A percentile compares a stretch with the other conserved stretches of the same genome.
Evolutionary conservation across 2,797 vertebrate genomes (phyloP).

Genomic region (Myiotriccus ornatus): DNA sequence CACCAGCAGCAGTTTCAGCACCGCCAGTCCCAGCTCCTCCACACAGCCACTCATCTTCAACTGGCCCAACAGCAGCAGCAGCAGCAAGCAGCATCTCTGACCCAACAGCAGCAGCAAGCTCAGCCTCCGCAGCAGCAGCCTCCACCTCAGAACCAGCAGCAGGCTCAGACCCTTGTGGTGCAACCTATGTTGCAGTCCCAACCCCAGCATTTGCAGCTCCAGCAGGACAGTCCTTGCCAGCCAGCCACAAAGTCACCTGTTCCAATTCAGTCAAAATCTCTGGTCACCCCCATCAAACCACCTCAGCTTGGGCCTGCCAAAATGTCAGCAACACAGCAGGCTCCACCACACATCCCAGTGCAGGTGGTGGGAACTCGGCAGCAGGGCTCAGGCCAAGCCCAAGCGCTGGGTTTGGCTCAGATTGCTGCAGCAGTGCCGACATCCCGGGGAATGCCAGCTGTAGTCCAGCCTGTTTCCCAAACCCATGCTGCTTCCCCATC

Average conservation of each 20-base stretch:
- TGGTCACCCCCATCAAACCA: slow-evolving; percentile 65
- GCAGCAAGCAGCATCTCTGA: slow-evolving; percentile 72
- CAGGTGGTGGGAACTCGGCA: slow-evolving; percentile 94
- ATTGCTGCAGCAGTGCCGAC: slow-evolving; percentile 76
- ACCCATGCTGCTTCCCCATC: slow-evolving; percentile 67
- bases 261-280: slow-evolving; percentile 90
- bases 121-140: slow-evolving; percentile 69
- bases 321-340: slow-evolving; percentile 76
- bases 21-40: slow-evolving; percentile 82
- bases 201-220: slow-evolving; percentile 72
- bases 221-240: slow-evolving; percentile 75
- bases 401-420: slow-evolving; percentile 88
- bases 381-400: slow-evolving; percentile 83
- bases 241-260: slow-evolving; percentile 81
- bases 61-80: slow-evolving; percentile 76
- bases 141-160: slow-evolving; percentile 71
- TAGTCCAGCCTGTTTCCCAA: slow-evolving; percentile 75
- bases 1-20: slow-evolving; percentile 83
- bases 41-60: slow-evolving; percentile 80
- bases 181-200: slow-evolving; percentile 89
- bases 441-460: slow-evolving; percentile 66
- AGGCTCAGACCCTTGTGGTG: slow-evolving; percentile 92
- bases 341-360: slow-evolving; percentile 90
- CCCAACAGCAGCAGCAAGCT: slow-evolving; percentile 75
- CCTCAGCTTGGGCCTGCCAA: slow-evolving; percentile 75